Evolutionary conservation across 30 jellyfish, hydroid and myxozoan species (phyloP).

Genomic region (Cassiopea andromeda): DNA sequence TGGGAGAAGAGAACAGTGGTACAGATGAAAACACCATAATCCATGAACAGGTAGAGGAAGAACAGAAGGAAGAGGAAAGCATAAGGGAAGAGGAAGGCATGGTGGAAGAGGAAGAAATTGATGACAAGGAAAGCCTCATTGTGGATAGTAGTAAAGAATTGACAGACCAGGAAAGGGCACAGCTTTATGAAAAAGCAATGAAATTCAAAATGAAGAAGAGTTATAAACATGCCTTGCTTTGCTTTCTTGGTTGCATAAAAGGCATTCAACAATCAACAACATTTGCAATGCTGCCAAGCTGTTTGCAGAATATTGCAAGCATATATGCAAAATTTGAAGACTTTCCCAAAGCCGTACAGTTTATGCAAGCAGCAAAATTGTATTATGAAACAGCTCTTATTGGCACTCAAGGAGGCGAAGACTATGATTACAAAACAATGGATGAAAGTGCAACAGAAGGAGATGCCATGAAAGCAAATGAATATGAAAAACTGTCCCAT

Average conservation of each 20-base stretch:
- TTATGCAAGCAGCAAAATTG: constrained; percentile 93
- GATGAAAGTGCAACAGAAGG: constrained; percentile 79
- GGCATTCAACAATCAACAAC: constrained; percentile 67
- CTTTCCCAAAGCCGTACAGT: constrained; percentile 82
- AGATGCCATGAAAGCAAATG: constrained; percentile 85
- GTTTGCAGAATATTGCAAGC: constrained; percentile 83
- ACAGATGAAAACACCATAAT: not conserved
- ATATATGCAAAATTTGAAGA: constrained; percentile 87
- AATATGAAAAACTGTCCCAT: constrained; percentile 84
- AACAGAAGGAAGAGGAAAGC: not conserved
- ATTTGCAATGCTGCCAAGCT: constrained; percentile 81
- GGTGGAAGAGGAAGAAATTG: not conserved
- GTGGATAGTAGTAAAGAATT: constrained; percentile 54
- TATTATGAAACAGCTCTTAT: constrained; percentile 91
- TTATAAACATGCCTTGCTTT: constrained; percentile 79
- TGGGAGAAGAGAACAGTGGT: not conserved
- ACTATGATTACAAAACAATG: constrained; percentile 60
- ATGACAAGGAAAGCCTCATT: constrained; percentile 15
- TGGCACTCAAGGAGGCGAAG: constrained; percentile 68
- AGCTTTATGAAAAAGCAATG: constrained; percentile 73
- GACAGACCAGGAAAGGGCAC: constrained; percentile 75
- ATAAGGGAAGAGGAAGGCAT: not conserved
- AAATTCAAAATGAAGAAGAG: constrained; percentile 60
- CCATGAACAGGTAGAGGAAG: not conserved
- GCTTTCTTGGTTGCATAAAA: constrained; percentile 91